Evolutionary conservation across 2,113 vertebrate genomes (phyloP), one percentile per base, ranked within the genome.

Genomic region (Oreochromis aureus): DNA sequence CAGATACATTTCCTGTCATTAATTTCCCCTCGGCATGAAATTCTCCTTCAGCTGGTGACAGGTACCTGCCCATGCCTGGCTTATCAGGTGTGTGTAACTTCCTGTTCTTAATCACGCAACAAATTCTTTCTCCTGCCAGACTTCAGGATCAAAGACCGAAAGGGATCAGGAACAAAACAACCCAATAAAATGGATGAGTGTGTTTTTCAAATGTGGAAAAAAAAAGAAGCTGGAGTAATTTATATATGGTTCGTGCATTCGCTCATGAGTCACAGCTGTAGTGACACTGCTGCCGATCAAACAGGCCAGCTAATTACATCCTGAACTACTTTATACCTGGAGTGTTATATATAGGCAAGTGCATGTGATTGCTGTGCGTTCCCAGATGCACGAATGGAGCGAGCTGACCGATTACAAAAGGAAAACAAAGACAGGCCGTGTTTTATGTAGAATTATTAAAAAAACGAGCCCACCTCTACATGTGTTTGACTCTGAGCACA

Each of bases 1-100:
- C n/a, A 82, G 48, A 44, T 24, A 41, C 46, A 46, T 63, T 82
- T 88, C 89, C 85, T 86, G 82, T 86, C 89, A 84, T 88, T 87
- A 53, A 69, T 41, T 82, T 87, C 18, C 85, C 51, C 84, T 85
- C 10, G 46, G 82, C 89, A 89, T 92, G 88, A 58, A 71, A 89
- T 84, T 69, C 36, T 51, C 81, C 41, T 24, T 30, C 24, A 86
- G 86, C 73, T 30, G 12, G 88, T 94, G 84, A 95, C 93, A 69
- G 66, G 61, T 58, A 81, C 80, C 83, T 89, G 82, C 71, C 76
- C 5, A 9, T 61, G 51, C 78, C 39, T 12, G 27, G 48, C 76
- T 82, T 66, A 80, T 89, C 80, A 81, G n/a, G 78, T 51, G 8
- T 13, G 13, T n/a, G 15, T 15, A 81, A 82, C 83, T 80, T 84